These are phyloP conservation scores for Leucopsar rothschildi DNA, from an alignment of 2,113 vertebrate species.

Conservation along the genomic window DNA sequence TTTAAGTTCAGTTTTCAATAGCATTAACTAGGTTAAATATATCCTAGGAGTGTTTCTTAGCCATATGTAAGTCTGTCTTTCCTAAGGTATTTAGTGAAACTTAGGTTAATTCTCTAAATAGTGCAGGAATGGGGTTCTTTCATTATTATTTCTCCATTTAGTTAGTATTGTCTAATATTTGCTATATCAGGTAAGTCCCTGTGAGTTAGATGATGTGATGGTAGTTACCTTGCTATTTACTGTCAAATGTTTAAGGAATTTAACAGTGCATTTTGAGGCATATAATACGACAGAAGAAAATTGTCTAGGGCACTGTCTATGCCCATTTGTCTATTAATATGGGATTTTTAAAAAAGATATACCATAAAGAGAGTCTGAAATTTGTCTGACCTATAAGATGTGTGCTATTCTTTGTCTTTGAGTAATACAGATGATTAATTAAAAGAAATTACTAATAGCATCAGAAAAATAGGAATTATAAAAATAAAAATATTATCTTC, in stretches of 20 bases:
- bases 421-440: background rate
- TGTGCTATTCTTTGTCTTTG: background rate
- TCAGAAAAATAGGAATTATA: background rate
- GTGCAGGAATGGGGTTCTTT: background rate
- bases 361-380: background rate
- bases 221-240: background rate
- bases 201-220: background rate
- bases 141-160: background rate
- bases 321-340: background rate
- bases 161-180: background rate
- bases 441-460: background rate
- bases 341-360: background rate
- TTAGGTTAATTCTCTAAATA: background rate
- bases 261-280: background rate
- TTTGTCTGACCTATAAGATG: background rate
- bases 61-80: background rate
- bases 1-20: background rate
- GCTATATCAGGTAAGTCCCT: background rate
- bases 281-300: background rate
- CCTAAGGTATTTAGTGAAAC: background rate
- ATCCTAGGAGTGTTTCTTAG: background rate
- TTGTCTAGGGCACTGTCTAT: background rate
- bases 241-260: background rate
- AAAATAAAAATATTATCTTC: background rate
- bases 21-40: background rate